Conservation (phyloP, 2,888 invertebrate species). For the Phorcus lineatus region DNA sequence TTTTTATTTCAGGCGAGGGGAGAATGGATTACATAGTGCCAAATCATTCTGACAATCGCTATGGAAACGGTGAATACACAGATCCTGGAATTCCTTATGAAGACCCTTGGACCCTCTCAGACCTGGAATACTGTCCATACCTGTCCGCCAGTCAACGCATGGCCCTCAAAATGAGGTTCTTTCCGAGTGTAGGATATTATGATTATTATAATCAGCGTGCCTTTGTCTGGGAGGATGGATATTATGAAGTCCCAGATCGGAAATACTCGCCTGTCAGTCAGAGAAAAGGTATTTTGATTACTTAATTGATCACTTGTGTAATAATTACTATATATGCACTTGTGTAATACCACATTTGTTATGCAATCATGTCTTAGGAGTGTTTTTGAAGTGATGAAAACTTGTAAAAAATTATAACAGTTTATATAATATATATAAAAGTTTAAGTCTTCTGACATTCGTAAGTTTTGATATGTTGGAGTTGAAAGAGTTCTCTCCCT, state of each 20-base stretch:
- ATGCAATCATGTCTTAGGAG: too few relatives aligned
- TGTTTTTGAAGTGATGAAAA: too few relatives aligned
- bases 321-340: too few relatives aligned
- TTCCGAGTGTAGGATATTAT: constrained; percentile 2
- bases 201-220: constrained; percentile 3
- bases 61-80: constrained; percentile 2
- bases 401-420: too few relatives aligned
- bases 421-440: too few relatives aligned
- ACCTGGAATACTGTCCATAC: constrained; percentile 4
- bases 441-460: too few relatives aligned
- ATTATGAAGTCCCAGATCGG: constrained; percentile 1
- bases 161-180: constrained; percentile 13
- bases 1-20: not conserved
- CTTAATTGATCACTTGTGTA: too few relatives aligned
- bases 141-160: not conserved
- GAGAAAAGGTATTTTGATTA: not conserved
- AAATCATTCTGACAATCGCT: not conserved
- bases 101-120: not conserved
- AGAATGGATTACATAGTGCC: constrained; percentile 16
- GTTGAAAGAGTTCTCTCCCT: too few relatives aligned
- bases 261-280: not conserved
- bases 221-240: constrained; percentile 12
- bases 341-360: too few relatives aligned
- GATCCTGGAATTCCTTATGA: constrained; percentile 3
- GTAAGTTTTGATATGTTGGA: too few relatives aligned